Percentiles rank a stretch among this genome's conserved stretches.
Evolutionary conservation across 2,888 invertebrate genomes (phyloP).

Genomic region (Agriotes lineatus): DNA sequence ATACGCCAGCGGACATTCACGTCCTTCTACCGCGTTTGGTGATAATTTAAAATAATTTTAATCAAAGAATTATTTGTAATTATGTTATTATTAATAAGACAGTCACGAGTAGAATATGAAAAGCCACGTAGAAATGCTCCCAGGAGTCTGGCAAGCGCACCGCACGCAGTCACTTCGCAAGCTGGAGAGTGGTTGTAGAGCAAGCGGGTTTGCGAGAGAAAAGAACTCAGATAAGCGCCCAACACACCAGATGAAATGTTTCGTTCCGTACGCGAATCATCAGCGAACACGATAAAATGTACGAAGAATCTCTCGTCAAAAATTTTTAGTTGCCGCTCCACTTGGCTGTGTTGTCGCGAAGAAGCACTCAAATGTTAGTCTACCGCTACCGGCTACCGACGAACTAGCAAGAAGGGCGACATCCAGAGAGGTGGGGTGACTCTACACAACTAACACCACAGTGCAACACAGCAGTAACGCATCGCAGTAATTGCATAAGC

Average conservation of each 20-base stretch:
- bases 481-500: conserved; percentile 62
- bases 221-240: conserved; percentile 34
- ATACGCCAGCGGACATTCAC: conserved; percentile 48
- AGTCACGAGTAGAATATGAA: conserved; percentile 14
- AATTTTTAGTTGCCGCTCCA: conserved; percentile 37
- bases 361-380: conserved; percentile 49
- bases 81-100: conserved; percentile 3
- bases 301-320: conserved; percentile 1
- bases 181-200: conserved; percentile 23
- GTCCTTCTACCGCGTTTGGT: conserved; percentile 50
- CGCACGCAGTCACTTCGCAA: conserved; percentile 39
- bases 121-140: conserved; percentile 24
- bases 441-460: conserved; percentile 64
- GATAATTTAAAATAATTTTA: conserved; percentile 51
- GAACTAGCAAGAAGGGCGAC: conserved; percentile 52
- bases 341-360: conserved; percentile 65
- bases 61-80: conserved; percentile 2
- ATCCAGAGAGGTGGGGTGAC: conserved; percentile 59
- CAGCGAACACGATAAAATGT: not conserved
- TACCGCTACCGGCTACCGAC: conserved; percentile 45
- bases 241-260: conserved; percentile 35
- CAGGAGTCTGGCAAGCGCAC: conserved; percentile 37
- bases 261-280: conserved; percentile 14
- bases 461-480: conserved; percentile 64
- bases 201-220: conserved; percentile 25